phyloP scores from a whole-genome alignment of 2,113 vertebrate species.

The Corythoichthys haematopterus region DNA sequence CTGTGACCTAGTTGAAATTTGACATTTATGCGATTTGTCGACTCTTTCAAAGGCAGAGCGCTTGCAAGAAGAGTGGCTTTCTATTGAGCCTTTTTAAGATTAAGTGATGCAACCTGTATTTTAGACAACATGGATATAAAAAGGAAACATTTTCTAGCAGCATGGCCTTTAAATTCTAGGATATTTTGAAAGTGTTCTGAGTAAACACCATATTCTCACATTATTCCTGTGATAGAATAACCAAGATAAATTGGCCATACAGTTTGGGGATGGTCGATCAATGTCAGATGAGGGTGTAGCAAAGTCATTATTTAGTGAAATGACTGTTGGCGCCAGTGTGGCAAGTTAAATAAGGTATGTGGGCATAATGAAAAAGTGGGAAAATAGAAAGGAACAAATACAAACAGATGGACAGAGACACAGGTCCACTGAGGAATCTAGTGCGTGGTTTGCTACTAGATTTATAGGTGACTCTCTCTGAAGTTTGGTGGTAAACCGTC shows the following conservation, averaged over 20 bases:
- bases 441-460: conserved; percentile 99
- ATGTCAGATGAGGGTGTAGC: conserved; percentile 14
- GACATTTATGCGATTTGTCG: no score
- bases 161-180: conserved; percentile 2
- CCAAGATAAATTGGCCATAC: neutral
- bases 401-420: conserved; percentile 84
- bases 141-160: conserved; percentile 33
- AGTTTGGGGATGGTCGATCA: neutral
- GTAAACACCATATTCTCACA: neutral
- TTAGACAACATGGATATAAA: conserved; percentile 1
- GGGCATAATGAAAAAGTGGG: conserved; percentile 43
- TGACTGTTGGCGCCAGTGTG: conserved; percentile 22
- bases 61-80: no score
- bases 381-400: conserved; percentile 77
- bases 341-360: conserved; percentile 44
- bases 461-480: conserved; percentile 99
- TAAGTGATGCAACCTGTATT: no score
- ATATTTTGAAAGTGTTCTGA: neutral
- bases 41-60: no score
- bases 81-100: no score
- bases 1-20: no score
- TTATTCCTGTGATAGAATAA: conserved; percentile 6
- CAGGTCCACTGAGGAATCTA: conserved; percentile 99
- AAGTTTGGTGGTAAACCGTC: conserved; percentile 98
- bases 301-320: conserved; percentile 7